Evolutionary conservation across 2,888 invertebrate species (phyloP).

Genomic region (Heliconius ethilla): DNA sequence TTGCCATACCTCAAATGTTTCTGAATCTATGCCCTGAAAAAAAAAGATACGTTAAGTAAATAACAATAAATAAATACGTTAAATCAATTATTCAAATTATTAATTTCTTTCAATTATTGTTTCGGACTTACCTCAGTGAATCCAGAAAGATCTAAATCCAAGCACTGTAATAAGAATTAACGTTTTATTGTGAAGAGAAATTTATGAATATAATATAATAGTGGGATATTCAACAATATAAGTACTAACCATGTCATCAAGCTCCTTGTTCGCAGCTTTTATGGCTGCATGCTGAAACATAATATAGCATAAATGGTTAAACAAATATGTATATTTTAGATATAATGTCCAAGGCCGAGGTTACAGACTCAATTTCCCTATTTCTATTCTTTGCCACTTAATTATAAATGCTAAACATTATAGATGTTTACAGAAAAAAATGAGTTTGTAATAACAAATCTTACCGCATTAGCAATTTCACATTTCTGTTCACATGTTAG

Average conservation of each 20-base stretch:
- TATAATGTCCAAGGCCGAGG: too few relatives aligned
- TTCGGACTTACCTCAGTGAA: slow-evolving; percentile 64
- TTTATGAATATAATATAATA: neutral
- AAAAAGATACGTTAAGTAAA: slow-evolving; percentile 47
- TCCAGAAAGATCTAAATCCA: slow-evolving; percentile 70
- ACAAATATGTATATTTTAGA: neutral
- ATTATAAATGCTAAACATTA: too few relatives aligned
- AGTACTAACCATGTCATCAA: slow-evolving; percentile 67
- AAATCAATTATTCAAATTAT: neutral
- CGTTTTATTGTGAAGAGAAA: neutral
- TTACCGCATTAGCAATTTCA: slow-evolving; percentile 72
- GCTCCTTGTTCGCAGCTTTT: slow-evolving; percentile 70
- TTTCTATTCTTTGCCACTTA: neutral
- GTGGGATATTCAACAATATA: neutral
- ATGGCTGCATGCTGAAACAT: slow-evolving; percentile 72
- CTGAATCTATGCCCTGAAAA: slow-evolving; percentile 71
- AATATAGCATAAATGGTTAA: slow-evolving; percentile 13
- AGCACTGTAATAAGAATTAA: slow-evolving; percentile 60
- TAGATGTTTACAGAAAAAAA: too few relatives aligned
- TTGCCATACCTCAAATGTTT: slow-evolving; percentile 65
- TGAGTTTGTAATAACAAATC: slow-evolving; percentile 43
- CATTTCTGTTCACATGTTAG: slow-evolving; percentile 70
- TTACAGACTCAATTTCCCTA: neutral
- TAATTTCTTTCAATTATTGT: neutral
- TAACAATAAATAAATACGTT: too few relatives aligned